Conservation (phyloP, 1,140 invertebrate species). For the Sminthurinus signatus region DNA sequence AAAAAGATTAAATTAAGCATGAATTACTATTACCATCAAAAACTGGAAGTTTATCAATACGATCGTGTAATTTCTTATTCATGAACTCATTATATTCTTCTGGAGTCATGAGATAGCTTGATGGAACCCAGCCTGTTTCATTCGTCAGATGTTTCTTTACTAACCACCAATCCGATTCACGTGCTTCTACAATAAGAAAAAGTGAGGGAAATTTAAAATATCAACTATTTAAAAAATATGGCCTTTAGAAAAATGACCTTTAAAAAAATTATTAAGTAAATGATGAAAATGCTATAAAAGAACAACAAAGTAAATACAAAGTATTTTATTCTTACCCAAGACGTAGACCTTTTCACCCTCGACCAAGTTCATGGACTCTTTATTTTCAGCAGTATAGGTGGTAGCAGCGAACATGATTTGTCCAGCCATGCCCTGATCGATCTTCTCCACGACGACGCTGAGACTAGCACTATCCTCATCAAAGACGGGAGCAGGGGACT, state of each 20-base stretch:
- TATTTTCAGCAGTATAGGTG: constrained; percentile 77
- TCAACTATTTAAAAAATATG: too few relatives aligned
- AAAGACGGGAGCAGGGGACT: constrained; percentile 26
- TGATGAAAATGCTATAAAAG: too few relatives aligned
- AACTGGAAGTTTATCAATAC: constrained; percentile 81
- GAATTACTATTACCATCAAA: constrained; percentile 81
- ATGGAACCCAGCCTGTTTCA: constrained; percentile 87
- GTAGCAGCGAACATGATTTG: constrained; percentile 59
- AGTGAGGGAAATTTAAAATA: too few relatives aligned
- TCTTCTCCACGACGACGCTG: constrained; percentile 14
- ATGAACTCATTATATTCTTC: constrained; percentile 71
- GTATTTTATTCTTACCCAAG: constrained; percentile 66
- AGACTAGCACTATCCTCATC: constrained; percentile 22
- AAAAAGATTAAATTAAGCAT: too few relatives aligned
- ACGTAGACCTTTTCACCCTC: constrained; percentile 85
- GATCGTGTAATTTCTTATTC: constrained; percentile 79
- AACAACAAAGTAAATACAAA: too few relatives aligned
- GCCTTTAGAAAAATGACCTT: too few relatives aligned
- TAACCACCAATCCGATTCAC: constrained; percentile 83
- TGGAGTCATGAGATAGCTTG: constrained; percentile 76
- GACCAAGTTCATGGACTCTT: constrained; percentile 77
- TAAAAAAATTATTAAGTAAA: too few relatives aligned
- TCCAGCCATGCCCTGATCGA: constrained; percentile 6
- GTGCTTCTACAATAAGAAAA: constrained; percentile 57
- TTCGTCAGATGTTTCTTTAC: constrained; percentile 81